Evolutionary conservation across 2,888 invertebrate genomes (phyloP).

Genomic region (Pristionchus entomophagus): DNA sequence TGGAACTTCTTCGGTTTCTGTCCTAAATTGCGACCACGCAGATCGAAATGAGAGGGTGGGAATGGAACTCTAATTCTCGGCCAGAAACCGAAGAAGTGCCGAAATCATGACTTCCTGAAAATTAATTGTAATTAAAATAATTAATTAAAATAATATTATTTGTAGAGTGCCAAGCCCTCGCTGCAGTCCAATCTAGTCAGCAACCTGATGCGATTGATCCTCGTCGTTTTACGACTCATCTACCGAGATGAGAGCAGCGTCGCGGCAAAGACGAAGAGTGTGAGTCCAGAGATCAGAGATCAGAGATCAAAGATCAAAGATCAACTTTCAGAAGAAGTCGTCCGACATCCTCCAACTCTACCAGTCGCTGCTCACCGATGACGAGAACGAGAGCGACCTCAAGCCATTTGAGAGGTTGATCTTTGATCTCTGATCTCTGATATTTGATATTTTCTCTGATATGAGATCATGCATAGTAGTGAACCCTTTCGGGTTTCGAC

Average conservation of each 20-base stretch:
- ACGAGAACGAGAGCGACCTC: constrained; percentile 44
- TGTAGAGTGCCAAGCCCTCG: too few species aligned
- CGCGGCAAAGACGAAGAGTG: neutral
- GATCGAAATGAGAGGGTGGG: too few species aligned
- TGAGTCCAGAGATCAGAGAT: constrained; percentile 13
- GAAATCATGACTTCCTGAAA: too few species aligned
- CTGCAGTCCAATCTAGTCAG: neutral
- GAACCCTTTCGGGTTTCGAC: too few species aligned
- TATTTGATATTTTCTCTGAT: neutral
- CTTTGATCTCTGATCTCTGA: neutral
- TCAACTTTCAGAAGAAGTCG: neutral
- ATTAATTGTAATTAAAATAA: too few species aligned
- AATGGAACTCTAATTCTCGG: neutral
- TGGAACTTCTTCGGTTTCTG: too few species aligned
- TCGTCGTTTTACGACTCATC: constrained; percentile 39
- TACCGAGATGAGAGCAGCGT: constrained; percentile 34
- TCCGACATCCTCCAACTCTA: neutral
- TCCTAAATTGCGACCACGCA: too few species aligned
- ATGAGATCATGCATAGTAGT: too few species aligned
- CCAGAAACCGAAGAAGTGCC: too few species aligned
- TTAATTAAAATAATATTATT: too few species aligned
- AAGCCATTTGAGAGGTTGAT: constrained; percentile 43
- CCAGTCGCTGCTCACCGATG: constrained; percentile 32
- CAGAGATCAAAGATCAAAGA: neutral
- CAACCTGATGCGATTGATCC: neutral